phyloP scores from a whole-genome alignment of 92 coral and sea anemone species.

The Phenganax stokvisi region DNA sequence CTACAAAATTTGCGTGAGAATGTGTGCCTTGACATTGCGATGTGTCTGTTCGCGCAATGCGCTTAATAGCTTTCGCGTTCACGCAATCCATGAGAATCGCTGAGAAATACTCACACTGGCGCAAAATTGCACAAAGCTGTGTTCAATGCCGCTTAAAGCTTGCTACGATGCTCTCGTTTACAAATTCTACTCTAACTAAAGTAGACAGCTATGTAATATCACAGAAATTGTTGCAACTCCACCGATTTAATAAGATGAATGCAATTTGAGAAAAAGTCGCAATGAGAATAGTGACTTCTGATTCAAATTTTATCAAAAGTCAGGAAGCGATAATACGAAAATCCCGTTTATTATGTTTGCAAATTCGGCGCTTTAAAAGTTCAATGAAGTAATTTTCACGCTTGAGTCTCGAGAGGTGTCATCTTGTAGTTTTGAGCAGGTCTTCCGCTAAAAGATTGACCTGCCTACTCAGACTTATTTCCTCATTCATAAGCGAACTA shows the following conservation, averaged over 20 bases:
- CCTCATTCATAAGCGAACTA: not conserved
- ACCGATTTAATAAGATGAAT: too few species aligned
- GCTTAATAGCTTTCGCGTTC: not conserved
- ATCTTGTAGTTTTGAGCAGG: slow-evolving; percentile 23
- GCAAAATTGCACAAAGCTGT: not conserved
- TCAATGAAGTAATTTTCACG: slow-evolving; percentile 27
- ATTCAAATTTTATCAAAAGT: not conserved
- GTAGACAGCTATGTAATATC: too few species aligned
- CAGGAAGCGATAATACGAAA: too few species aligned
- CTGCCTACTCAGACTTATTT: slow-evolving; percentile 11
- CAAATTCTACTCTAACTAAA: too few species aligned
- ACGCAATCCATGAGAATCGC: not conserved
- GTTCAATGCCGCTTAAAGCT: too few species aligned
- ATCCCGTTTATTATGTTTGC: not conserved
- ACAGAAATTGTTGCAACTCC: too few species aligned
- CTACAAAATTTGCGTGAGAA: slow-evolving; percentile 17
- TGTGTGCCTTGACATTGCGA: not conserved
- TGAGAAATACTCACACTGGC: not conserved
- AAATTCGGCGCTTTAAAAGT: slow-evolving; percentile 6
- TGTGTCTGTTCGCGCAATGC: not conserved
- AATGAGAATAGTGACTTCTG: too few species aligned
- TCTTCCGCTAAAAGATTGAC: slow-evolving; percentile 21
- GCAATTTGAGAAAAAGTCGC: too few species aligned
- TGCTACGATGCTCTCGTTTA: too few species aligned
- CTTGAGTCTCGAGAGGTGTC: slow-evolving; percentile 25